Percentiles rank a stretch among this genome's conserved stretches.
These are phyloP conservation scores for Speoplatyrhinus poulsoni DNA, from an alignment of 2,113 vertebrate species.

Conservation along the genomic window DNA sequence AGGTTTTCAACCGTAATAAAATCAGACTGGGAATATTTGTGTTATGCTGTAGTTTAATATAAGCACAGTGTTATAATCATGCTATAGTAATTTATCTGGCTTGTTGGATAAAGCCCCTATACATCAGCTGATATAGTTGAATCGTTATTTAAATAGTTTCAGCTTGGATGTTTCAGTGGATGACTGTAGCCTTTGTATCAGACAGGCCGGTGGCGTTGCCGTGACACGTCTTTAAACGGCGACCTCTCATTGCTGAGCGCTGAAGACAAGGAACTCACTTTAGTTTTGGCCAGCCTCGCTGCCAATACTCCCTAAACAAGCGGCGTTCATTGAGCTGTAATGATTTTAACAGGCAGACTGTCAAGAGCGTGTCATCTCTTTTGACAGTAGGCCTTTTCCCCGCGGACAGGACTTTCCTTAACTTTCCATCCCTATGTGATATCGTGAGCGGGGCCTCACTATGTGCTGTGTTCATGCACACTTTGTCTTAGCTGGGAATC, in stretches of 20 bases:
- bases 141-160: not conserved
- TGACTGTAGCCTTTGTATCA: not conserved
- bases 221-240: not conserved
- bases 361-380: not conserved
- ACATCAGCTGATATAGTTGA: not conserved
- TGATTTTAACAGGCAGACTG: conserved; percentile 9
- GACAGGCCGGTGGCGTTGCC: not conserved
- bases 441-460: not conserved
- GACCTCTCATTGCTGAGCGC: not conserved
- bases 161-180: not conserved
- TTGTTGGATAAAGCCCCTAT: not conserved
- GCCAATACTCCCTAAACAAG: conserved; percentile 14
- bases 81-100: no score
- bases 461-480: not conserved
- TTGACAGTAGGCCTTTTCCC: conserved; percentile 5
- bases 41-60: no score
- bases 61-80: no score
- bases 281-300: conserved; percentile 1
- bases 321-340: conserved; percentile 11
- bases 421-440: conserved; percentile 1
- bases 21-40: no score
- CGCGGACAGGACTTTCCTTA: not conserved
- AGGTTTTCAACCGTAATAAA: no score
- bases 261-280: not conserved
- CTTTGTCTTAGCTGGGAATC: not conserved